These are phyloP conservation scores for Pterois miles DNA, from an alignment of 2,797 vertebrate genomes.

Conservation along the genomic window DNA sequence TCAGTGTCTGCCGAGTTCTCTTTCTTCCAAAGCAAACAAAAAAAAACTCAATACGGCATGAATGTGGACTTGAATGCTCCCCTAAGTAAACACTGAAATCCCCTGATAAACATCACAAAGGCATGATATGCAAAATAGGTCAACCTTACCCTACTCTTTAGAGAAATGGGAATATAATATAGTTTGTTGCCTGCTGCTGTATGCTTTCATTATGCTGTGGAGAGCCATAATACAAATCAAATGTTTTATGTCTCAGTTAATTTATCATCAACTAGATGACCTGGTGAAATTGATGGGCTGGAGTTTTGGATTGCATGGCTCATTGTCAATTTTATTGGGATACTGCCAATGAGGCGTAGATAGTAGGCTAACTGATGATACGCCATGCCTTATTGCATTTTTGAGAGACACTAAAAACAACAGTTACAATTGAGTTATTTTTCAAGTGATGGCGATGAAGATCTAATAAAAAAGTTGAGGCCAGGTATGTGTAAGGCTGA, in stretches of 20 bases:
- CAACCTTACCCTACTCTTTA: neutral
- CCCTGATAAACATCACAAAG: neutral
- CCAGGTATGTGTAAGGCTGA: slow-evolving; percentile 1
- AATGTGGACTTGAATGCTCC: slow-evolving; percentile 1
- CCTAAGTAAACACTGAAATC: neutral
- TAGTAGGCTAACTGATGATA: slow-evolving; percentile 18
- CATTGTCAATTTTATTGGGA: slow-evolving; percentile 32
- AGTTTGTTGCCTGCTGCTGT: neutral
- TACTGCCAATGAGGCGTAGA: slow-evolving; percentile 27
- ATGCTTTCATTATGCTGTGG: neutral
- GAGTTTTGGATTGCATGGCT: slow-evolving; percentile 25
- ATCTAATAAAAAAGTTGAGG: neutral
- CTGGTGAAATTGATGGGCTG: slow-evolving; percentile 10
- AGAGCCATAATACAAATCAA: slow-evolving; percentile 14
- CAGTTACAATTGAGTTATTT: slow-evolving; percentile 7
- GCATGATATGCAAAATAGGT: slow-evolving; percentile 3
- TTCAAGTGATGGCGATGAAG: neutral
- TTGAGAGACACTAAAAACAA: slow-evolving; percentile 19
- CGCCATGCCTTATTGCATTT: slow-evolving; percentile 33
- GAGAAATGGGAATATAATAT: slow-evolving; percentile 1
- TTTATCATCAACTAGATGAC: slow-evolving; percentile 27
- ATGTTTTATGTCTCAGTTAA: slow-evolving; percentile 22
- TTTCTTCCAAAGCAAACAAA: neutral
- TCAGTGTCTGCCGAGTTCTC: neutral
- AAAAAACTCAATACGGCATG: neutral